Base-by-base conservation (phyloP, 2,113 vertebrate genomes). In the Sinocyclocheilus maitianheensis region DNA sequence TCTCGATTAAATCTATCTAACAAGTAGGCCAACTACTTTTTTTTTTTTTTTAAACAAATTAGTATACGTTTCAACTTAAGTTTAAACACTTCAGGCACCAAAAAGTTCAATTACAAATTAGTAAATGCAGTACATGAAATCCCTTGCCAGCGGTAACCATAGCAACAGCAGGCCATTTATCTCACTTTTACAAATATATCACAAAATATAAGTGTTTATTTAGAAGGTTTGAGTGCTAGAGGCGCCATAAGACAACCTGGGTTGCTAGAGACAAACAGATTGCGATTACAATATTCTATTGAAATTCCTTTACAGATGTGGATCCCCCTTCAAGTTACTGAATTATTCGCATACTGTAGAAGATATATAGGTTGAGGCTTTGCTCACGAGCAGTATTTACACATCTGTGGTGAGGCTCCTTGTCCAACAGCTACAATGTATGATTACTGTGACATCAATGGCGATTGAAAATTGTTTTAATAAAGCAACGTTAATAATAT, bases 351-450 rank as follows among this genome's bases (percentile, higher is more conserved):
- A 46, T 26, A 51, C 43, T 76, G 74, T 14, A 51, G 74, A 51
- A 77, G 53, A 77, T 71, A 85, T 80, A 79, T 65, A 63, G 13
- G n/a, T 5, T 65, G 34, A 16, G 62, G 62, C 43, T 81, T 67
- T 81, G 37, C 79, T 81, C 30, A 43, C 62, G 16, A 65, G n/a
- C 8, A 5, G 40, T 65, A 30, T 80, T 80, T 46, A 24, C 30
- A 53, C 69, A 58, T 82, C 69, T 75, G 78, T 30, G 76, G 80
- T 51, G 40, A 10, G 46, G 24, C 67, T 43, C 43, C 5, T 4
- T 14, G 22, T 87, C 82, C 81, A 84, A 40, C 43, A 80, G 51
- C 40, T 79, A 84, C 80, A 86, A 46, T 71, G 51, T 46, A 30
- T 51, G n/a, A 62, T 77, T 77, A n/a, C 85, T 77, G 46, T 77